Percentiles rank a stretch among this genome's conserved stretches.
These are phyloP conservation scores for Drosophila sechellia DNA, from an alignment of 1,140 invertebrate genomes.

Conservation along the genomic window DNA sequence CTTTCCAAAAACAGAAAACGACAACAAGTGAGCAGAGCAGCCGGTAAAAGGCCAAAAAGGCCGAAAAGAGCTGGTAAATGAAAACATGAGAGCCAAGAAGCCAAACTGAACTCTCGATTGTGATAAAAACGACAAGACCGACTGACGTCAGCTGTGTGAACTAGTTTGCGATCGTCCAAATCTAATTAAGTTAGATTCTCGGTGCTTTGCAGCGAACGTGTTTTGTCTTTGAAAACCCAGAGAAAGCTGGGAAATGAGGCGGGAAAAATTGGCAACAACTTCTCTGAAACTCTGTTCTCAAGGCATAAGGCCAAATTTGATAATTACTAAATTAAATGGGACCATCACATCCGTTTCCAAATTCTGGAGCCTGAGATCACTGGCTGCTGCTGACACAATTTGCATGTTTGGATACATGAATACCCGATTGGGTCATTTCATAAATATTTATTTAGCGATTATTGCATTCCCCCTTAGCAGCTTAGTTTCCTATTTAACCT, in stretches of 20 bases:
- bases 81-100: constrained; percentile 36
- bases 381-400: constrained; percentile 12
- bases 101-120: constrained; percentile 20
- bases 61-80: constrained; percentile 9
- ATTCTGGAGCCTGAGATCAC: constrained; percentile 14
- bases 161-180: constrained; percentile 70
- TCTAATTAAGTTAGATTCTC: constrained; percentile 71
- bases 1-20: constrained; percentile 34
- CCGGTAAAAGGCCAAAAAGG: constrained; percentile 35
- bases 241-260: constrained; percentile 61
- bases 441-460: constrained; percentile 66
- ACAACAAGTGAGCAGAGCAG: constrained; percentile 26
- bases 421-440: constrained; percentile 56
- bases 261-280: constrained; percentile 41
- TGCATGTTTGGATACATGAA: constrained; percentile 28
- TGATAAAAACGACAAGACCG: constrained; percentile 38
- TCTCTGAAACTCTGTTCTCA: constrained; percentile 13
- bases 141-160: constrained; percentile 60
- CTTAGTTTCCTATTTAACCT: constrained; percentile 29
- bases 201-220: constrained; percentile 47
- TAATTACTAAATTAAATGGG: constrained; percentile 27
- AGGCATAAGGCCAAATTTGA: constrained; percentile 12
- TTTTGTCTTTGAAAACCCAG: constrained; percentile 42
- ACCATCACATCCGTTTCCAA: constrained; percentile 30
- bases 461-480: constrained; percentile 11